These are phyloP conservation scores for Pemphredon lugubris DNA, from an alignment of 2,888 invertebrate species.

Conservation along the genomic window DNA sequence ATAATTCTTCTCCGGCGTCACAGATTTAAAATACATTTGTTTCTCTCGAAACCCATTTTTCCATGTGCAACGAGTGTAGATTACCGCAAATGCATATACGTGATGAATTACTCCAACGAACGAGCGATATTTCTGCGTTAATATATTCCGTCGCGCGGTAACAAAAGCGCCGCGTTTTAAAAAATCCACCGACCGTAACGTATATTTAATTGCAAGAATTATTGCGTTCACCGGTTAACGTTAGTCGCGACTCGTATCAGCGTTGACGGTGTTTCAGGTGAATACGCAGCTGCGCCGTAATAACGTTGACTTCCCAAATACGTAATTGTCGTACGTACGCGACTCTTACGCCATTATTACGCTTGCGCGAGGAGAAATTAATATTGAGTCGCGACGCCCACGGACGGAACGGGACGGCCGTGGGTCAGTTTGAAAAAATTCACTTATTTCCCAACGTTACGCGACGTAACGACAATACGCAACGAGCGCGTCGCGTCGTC, in stretches of 20 bases:
- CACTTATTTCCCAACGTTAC: constrained; percentile 13
- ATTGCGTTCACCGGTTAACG: constrained; percentile 29
- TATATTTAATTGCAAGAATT: constrained; percentile 59
- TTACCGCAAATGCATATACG: constrained; percentile 48
- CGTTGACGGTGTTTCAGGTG: constrained; percentile 28
- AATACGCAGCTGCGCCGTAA: constrained; percentile 16
- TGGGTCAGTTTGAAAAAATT: constrained; percentile 18
- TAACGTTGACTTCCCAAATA: constrained; percentile 19
- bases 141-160: constrained; percentile 31
- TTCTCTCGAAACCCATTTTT: constrained; percentile 35
- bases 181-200: constrained; percentile 28
- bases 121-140: constrained; percentile 48
- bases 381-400: constrained; percentile 27
- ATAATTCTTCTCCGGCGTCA: neutral
- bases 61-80: constrained; percentile 26
- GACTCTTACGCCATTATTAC: neutral
- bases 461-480: constrained; percentile 27
- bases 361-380: constrained; percentile 24
- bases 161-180: constrained; percentile 30
- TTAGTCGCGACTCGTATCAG: constrained; percentile 37
- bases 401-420: too few species aligned
- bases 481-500: neutral
- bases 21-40: constrained; percentile 49
- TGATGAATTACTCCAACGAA: constrained; percentile 46
- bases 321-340: constrained; percentile 7